Conservation (phyloP, 2,888 invertebrate species). For the Hedya salicella region DNA sequence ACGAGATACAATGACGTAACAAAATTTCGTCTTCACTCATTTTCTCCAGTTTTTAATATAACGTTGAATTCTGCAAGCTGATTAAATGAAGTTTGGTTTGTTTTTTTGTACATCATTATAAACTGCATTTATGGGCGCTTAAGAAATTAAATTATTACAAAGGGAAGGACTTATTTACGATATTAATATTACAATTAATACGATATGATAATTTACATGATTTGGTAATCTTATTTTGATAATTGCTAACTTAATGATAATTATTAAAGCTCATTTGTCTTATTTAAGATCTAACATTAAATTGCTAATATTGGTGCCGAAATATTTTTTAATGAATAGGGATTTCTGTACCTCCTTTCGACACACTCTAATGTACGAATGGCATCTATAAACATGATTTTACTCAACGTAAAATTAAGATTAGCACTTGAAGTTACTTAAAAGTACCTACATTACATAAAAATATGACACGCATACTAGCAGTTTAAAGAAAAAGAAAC, state of each 20-base stretch:
- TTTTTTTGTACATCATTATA: not conserved
- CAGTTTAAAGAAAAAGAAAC: not conserved
- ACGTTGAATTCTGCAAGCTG: too few relatives aligned
- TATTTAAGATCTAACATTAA: not conserved
- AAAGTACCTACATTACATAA: not conserved
- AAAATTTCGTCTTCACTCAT: not conserved
- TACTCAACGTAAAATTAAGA: too few relatives aligned
- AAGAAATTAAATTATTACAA: not conserved
- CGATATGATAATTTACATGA: not conserved
- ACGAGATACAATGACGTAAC: not conserved
- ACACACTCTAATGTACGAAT: too few relatives aligned
- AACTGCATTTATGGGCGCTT: not conserved
- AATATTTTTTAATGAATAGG: not conserved
- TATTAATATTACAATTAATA: not conserved
- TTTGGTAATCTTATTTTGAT: not conserved
- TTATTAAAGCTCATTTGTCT: slow-evolving; percentile 11
- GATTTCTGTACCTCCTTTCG: too few relatives aligned
- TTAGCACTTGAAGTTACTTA: not conserved
- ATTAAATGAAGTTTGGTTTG: too few relatives aligned
- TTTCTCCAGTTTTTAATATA: not conserved
- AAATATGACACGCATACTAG: not conserved
- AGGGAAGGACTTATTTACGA: not conserved
- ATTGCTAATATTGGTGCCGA: not conserved
- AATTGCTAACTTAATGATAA: not conserved
- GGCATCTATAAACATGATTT: too few relatives aligned